Evolutionary conservation across 35 echinoderm and acorn worm species (phyloP).

Genomic region (Ptychodera flava): DNA sequence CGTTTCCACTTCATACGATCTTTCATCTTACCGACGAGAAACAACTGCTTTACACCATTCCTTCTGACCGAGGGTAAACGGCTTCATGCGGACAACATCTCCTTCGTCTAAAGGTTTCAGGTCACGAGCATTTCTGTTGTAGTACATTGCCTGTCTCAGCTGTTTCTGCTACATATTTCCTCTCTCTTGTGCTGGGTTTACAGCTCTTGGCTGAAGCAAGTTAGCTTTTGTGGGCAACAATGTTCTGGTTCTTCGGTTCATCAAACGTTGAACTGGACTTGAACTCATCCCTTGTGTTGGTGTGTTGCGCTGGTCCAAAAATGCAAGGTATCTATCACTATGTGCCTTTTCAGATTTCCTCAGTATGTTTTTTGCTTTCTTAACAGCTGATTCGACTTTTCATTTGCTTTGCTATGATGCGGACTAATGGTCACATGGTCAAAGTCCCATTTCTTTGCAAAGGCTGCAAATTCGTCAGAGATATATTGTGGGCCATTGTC

Average conservation of each 20-base stretch:
- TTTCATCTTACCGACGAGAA: conserved; percentile 14
- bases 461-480: neutral
- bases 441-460: conserved; percentile 7
- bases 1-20: conserved; percentile 26
- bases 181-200: neutral
- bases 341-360: too few species aligned
- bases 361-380: neutral
- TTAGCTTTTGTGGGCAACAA: conserved; percentile 27
- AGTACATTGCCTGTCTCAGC: neutral
- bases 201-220: conserved; percentile 9
- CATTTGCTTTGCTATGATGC: neutral
- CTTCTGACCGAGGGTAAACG: conserved; percentile 23
- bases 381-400: conserved; percentile 17
- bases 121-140: neutral
- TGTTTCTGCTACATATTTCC: neutral
- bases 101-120: neutral
- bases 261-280: conserved; percentile 47
- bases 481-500: conserved; percentile 17
- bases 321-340: conserved; percentile 27
- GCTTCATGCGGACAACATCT: neutral
- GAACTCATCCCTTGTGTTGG: conserved; percentile 37
- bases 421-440: conserved; percentile 4
- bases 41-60: conserved; percentile 34
- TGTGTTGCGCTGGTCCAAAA: conserved; percentile 60
- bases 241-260: conserved; percentile 47